These are phyloP conservation scores for Forficula auricularia DNA, from an alignment of 1,140 invertebrate species.

Conservation along the genomic window DNA sequence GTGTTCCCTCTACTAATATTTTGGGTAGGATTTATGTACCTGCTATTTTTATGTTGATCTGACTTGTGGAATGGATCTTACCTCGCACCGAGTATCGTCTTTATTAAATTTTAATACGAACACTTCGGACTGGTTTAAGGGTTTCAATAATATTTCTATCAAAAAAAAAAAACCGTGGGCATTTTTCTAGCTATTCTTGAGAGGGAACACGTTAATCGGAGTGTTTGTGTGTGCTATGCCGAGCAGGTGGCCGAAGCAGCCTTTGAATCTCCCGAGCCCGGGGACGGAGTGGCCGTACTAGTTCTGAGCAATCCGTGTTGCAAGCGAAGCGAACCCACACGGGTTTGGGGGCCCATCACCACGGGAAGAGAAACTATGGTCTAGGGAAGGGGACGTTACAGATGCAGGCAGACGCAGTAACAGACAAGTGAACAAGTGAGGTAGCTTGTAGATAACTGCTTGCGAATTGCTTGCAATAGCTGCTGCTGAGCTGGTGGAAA, in stretches of 20 bases:
- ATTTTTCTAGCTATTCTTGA: too few species aligned
- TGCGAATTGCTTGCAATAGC: slow-evolving; percentile 12
- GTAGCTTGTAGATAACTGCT: slow-evolving; percentile 13
- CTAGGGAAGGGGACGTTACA: slow-evolving; percentile 9
- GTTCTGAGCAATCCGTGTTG: slow-evolving; percentile 15
- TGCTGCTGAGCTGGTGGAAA: slow-evolving; percentile 12
- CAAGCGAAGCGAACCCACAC: slow-evolving; percentile 11
- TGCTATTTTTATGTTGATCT: too few species aligned
- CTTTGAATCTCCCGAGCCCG: slow-evolving; percentile 11
- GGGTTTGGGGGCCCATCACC: slow-evolving; percentile 9
- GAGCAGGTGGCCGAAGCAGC: slow-evolving; percentile 11
- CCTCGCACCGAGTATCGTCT: too few species aligned
- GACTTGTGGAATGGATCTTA: too few species aligned
- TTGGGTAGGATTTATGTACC: too few species aligned
- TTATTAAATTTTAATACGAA: too few species aligned
- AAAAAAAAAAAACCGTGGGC: too few species aligned
- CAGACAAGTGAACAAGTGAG: slow-evolving; percentile 11
- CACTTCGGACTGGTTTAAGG: too few species aligned
- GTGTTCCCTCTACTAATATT: too few species aligned
- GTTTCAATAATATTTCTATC: too few species aligned
- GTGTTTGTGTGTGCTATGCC: slow-evolving; percentile 10
- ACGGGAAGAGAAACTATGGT: slow-evolving; percentile 13
- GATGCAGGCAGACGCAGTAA: too few species aligned
- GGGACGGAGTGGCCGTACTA: slow-evolving; percentile 10
- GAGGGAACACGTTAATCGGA: background rate